A percentile compares a stretch with the other conserved stretches of the same genome.
Evolutionary conservation across 2,797 vertebrate genomes (phyloP).

Genomic region (Cirrhinus molitorella): DNA sequence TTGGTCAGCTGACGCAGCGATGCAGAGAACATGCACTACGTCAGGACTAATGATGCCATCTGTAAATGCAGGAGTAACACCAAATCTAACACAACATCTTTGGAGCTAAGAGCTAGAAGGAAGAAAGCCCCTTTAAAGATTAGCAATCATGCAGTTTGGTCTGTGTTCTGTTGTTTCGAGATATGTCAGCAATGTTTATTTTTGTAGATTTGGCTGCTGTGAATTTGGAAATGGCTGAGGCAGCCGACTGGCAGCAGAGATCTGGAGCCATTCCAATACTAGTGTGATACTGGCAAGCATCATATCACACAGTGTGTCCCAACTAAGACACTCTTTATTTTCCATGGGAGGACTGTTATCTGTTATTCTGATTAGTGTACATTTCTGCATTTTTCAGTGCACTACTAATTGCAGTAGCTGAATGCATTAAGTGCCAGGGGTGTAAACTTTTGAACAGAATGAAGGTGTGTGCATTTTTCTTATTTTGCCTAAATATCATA

Average conservation of each 20-base stretch:
- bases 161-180: neutral
- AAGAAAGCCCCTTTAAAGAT: constrained; percentile 14
- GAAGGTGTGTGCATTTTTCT: too few relatives aligned
- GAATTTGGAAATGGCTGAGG: neutral
- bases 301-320: neutral
- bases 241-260: neutral
- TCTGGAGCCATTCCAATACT: neutral
- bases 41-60: constrained; percentile 60
- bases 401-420: neutral
- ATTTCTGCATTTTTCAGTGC: neutral
- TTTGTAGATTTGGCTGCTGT: neutral
- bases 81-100: constrained; percentile 43
- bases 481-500: too few relatives aligned
- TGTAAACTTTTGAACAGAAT: too few relatives aligned
- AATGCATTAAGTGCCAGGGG: too few relatives aligned
- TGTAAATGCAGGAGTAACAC: constrained; percentile 61
- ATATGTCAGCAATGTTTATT: constrained; percentile 2
- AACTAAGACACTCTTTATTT: neutral
- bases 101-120: constrained; percentile 42
- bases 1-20: constrained; percentile 53
- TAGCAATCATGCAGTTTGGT: neutral
- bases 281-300: constrained; percentile 6
- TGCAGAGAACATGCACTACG: constrained; percentile 43
- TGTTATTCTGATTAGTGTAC: neutral
- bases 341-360: neutral